A percentile compares a stretch with the other conserved stretches of the same genome.
These are phyloP conservation scores for Scaptomyza reducta DNA, from an alignment of 2,888 invertebrate genomes.

Conservation along the genomic window DNA sequence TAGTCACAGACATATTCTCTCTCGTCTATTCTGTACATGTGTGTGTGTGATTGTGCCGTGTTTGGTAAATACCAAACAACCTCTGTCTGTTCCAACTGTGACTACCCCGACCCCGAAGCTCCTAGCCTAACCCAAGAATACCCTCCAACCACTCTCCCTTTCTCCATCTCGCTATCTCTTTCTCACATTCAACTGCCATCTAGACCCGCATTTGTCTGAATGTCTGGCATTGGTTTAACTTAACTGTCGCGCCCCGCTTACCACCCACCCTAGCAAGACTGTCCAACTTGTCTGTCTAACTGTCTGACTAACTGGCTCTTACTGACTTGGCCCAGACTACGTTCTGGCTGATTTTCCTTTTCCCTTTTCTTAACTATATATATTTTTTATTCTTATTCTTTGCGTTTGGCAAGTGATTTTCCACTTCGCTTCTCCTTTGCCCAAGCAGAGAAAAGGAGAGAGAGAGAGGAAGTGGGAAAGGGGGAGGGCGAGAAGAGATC, in stretches of 20 bases:
- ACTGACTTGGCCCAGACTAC: slow-evolving; percentile 29
- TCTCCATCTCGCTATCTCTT: not conserved
- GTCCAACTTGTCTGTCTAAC: slow-evolving; percentile 26
- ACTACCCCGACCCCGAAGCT: slow-evolving; percentile 9
- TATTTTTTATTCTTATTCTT: not conserved
- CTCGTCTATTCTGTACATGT: not conserved
- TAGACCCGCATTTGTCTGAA: slow-evolving; percentile 24
- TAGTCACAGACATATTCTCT: slow-evolving; percentile 52
- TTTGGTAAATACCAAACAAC: slow-evolving; percentile 54
- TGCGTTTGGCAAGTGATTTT: not conserved
- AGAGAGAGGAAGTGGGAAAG: not conserved
- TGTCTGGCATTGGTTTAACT: slow-evolving; percentile 55
- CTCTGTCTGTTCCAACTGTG: slow-evolving; percentile 43
- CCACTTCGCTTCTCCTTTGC: not conserved
- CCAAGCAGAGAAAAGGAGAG: not conserved
- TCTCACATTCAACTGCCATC: not conserved
- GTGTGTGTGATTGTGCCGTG: slow-evolving; percentile 17
- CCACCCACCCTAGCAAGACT: not conserved
- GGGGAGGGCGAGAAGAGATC: not conserved
- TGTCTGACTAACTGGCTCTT: slow-evolving; percentile 48
- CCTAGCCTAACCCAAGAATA: not conserved
- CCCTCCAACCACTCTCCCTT: slow-evolving; percentile 7
- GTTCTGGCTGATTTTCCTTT: slow-evolving; percentile 16
- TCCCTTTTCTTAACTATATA: slow-evolving; percentile 5
- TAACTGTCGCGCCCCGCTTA: slow-evolving; percentile 7